Conservation (phyloP, 2,113 vertebrate species). For the Hemibagrus wyckioides region DNA sequence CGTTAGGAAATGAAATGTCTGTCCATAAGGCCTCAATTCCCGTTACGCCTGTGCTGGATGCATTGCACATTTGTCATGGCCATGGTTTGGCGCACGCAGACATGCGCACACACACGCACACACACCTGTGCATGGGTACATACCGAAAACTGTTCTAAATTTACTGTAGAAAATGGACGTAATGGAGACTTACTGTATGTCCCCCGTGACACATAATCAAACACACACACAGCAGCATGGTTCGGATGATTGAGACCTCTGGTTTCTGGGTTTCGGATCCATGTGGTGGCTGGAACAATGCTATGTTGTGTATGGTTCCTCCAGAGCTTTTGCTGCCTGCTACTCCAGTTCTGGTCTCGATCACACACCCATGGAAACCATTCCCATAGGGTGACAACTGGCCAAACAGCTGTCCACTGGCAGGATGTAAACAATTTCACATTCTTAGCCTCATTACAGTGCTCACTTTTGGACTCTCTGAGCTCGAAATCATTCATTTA, state of each 20-base stretch:
- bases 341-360: conserved; percentile 30
- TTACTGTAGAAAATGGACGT: conserved; percentile 28
- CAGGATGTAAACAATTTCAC: conserved; percentile 39
- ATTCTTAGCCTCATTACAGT: conserved; percentile 1
- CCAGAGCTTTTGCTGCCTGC: conserved; percentile 27
- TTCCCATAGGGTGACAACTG: conserved; percentile 26
- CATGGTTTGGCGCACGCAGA: conserved; percentile 16
- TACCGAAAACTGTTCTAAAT: conserved; percentile 8
- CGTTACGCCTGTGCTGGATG: not conserved
- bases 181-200: conserved; percentile 25
- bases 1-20: not conserved
- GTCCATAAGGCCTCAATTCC: conserved; percentile 8
- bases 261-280: conserved; percentile 25
- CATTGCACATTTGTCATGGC: conserved; percentile 1
- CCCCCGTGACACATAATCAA: conserved; percentile 8
- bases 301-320: conserved; percentile 44
- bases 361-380: conserved; percentile 26
- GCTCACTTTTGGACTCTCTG: not conserved
- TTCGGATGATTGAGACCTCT: conserved; percentile 15
- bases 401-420: conserved; percentile 21
- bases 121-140: conserved; percentile 1
- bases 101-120: not conserved
- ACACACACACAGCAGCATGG: conserved; percentile 5
- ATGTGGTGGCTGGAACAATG: conserved; percentile 40
- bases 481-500: not conserved